Evolutionary conservation across 2,113 vertebrate species (phyloP).

Genomic region (Brachyhypopomus occidentalis): DNA sequence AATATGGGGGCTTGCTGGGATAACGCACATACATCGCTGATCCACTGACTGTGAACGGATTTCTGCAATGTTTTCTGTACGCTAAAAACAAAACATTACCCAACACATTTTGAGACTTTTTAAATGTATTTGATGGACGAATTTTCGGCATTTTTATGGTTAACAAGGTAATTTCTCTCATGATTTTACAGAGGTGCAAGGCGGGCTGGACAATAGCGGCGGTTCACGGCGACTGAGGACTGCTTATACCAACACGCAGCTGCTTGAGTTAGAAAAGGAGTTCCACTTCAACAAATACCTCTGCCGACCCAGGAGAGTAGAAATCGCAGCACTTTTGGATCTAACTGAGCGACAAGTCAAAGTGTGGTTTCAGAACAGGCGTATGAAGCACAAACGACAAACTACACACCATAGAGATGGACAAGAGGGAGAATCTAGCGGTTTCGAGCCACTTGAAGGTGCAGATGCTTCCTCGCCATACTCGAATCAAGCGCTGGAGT

Average conservation of each 20-base stretch:
- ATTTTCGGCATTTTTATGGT: constrained; percentile 19
- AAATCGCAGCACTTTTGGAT: constrained; percentile 92
- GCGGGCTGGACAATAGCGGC: constrained; percentile 75
- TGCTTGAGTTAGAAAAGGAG: constrained; percentile 97
- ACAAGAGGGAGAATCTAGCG: constrained; percentile 73
- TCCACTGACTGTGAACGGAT: constrained; percentile 21
- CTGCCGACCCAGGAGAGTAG: constrained; percentile 89
- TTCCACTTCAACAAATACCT: constrained; percentile 98
- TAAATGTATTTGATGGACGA: constrained; percentile 1
- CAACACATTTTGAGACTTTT: background rate
- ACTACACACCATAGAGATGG: constrained; percentile 84
- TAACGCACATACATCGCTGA: constrained; percentile 32
- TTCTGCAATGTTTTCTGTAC: constrained; percentile 25
- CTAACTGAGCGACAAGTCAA: constrained; percentile 96
- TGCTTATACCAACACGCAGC: constrained; percentile 95
- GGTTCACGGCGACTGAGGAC: constrained; percentile 88
- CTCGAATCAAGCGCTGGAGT: constrained; percentile 72
- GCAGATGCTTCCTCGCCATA: constrained; percentile 78
- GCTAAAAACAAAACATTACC: constrained; percentile 4
- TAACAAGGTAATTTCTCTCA: constrained; percentile 40
- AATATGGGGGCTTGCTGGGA: constrained; percentile 58
- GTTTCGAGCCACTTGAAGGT: constrained; percentile 73
- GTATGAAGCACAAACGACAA: constrained; percentile 98
- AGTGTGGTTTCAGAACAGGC: constrained; percentile 97
- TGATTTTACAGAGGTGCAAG: constrained; percentile 74